Evolutionary conservation across 2,113 vertebrate species (phyloP).

Genomic region (Carlito syrichta): DNA sequence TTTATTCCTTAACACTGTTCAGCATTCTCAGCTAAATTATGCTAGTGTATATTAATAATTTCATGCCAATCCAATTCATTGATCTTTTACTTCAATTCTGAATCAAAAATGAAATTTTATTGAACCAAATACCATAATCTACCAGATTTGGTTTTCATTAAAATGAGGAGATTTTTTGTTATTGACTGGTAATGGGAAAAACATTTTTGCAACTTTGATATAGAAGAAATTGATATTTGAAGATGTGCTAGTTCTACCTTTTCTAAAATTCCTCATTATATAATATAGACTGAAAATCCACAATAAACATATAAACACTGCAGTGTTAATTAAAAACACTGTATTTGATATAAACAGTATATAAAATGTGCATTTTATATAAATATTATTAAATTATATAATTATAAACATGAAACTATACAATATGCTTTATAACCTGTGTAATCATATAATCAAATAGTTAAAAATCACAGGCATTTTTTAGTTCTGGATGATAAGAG

Average conservation of each 20-base stretch:
- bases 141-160: not conserved
- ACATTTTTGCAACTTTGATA: no score
- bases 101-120: not conserved
- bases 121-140: not conserved
- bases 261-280: accelerated
- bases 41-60: not conserved
- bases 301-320: not conserved
- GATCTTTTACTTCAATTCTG: not conserved
- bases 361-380: no score
- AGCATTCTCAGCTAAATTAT: not conserved
- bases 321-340: not conserved
- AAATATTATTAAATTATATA: not conserved
- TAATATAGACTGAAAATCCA: no score
- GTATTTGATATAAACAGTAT: not conserved
- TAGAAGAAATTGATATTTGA: not conserved
- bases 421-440: not conserved
- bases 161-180: not conserved
- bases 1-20: not conserved
- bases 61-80: not conserved
- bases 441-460: not conserved
- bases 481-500: not conserved
- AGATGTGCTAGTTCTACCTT: no score
- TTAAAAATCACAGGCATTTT: not conserved
- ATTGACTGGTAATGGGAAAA: not conserved
- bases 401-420: not conserved